phyloP scores from a whole-genome alignment of 2,797 vertebrate species.

The Apogon talboti region DNA sequence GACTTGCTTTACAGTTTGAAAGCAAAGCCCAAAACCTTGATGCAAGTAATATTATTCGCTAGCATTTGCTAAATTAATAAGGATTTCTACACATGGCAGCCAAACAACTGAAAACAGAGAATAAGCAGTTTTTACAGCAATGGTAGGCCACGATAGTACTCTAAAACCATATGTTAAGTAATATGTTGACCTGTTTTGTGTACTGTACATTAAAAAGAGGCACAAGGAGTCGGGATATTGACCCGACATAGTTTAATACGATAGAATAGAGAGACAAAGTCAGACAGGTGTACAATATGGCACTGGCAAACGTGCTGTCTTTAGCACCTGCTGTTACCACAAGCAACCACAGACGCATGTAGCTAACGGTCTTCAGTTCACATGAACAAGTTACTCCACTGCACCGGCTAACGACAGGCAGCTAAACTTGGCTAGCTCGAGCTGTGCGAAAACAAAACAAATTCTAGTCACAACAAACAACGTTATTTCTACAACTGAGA shows the following conservation, averaged over 20 bases:
- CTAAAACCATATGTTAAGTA: not conserved
- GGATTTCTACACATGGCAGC: not conserved
- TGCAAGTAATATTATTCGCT: not conserved
- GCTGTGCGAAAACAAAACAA: constrained; percentile 68
- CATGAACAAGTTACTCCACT: constrained; percentile 22
- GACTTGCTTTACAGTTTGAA: too few relatives aligned
- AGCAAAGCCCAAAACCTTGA: too few relatives aligned
- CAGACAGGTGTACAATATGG: not conserved
- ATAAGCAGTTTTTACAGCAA: not conserved
- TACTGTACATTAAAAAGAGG: not conserved
- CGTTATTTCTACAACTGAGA: not conserved
- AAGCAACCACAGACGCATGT: not conserved
- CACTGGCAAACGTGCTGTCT: not conserved
- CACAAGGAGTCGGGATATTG: not conserved
- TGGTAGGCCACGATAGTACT: not conserved
- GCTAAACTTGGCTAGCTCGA: constrained; percentile 58
- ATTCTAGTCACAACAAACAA: constrained; percentile 24
- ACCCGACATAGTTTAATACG: too few relatives aligned
- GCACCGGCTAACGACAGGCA: constrained; percentile 33
- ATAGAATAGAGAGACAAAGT: not conserved
- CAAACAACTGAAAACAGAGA: not conserved
- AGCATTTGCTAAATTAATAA: not conserved
- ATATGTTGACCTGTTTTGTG: not conserved
- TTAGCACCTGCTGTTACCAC: not conserved
- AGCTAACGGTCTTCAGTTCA: not conserved